phyloP scores from a whole-genome alignment of 2,113 vertebrate species.

The Osmerus eperlanus region DNA sequence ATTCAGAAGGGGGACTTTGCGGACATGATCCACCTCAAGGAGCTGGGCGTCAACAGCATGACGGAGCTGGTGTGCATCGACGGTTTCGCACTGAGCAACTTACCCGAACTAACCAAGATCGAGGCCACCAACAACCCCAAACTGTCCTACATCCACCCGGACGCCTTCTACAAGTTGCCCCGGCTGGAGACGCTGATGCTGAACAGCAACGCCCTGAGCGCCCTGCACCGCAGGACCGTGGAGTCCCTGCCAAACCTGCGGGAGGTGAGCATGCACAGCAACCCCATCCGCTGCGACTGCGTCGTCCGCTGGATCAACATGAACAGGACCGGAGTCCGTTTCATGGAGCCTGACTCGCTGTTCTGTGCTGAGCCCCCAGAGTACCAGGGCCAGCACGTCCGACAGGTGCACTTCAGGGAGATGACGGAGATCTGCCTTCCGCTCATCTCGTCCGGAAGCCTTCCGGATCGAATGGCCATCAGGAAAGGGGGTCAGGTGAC shows the following conservation, averaged over 20 bases:
- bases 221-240: constrained; percentile 80
- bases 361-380: constrained; percentile 86
- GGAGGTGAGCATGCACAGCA: constrained; percentile 86
- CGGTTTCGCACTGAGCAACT: constrained; percentile 81
- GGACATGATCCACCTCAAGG: constrained; percentile 85
- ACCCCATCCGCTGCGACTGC: constrained; percentile 85
- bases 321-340: constrained; percentile 83
- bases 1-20: constrained; percentile 83
- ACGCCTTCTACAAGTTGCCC: constrained; percentile 83
- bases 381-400: constrained; percentile 83
- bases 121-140: constrained; percentile 89
- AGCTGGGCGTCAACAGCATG: constrained; percentile 88
- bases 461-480: constrained; percentile 74
- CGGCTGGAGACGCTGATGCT: constrained; percentile 86
- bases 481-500: constrained; percentile 75
- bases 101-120: constrained; percentile 88
- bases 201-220: constrained; percentile 83
- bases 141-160: constrained; percentile 84
- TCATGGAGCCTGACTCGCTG: constrained; percentile 85
- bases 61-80: constrained; percentile 85
- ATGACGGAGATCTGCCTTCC: constrained; percentile 90
- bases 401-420: constrained; percentile 84
- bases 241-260: constrained; percentile 84
- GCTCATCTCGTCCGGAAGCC: constrained; percentile 82
- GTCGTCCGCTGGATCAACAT: constrained; percentile 89